Base-by-base conservation (phyloP, 2,888 invertebrate genomes). In the Phytoseiulus persimilis region DNA sequence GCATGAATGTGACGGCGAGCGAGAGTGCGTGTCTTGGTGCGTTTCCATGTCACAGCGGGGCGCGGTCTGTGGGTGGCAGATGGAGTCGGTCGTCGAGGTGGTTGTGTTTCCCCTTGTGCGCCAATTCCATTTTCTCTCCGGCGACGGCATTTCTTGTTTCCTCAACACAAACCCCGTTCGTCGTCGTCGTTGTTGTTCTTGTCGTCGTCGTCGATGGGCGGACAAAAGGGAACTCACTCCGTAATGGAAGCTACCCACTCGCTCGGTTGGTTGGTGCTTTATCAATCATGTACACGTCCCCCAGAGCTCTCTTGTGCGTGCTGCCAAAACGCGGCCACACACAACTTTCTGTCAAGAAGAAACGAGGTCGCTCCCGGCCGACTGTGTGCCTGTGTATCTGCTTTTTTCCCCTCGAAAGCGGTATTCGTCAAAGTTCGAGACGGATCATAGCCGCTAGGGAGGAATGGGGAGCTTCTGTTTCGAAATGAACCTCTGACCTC, bases 171-270 rank as follows among this genome's bases (percentile, higher is more conserved):
- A 65, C 65, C 65, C 65, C 65, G 65, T 65, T 65, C 18, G 65
- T 65, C 65, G 65, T 65, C 65, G 65, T 65, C 18, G 65, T 65
- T 65, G 11, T 65, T 65, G 65, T 65, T 23, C 11, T 65, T 23
- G 28, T 65, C 65, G 28, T 3, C 65, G 28, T 65, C 18, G 65
- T 65, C 65, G 65, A 65, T 23, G 65, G 28, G 65, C 65, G 65
- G 65, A 65, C 65, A 65, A 65, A 65, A 65, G 65, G 65, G 65
- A 28, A 65, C 65, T 65, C 65, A 23, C 28, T 65, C 65, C 65
- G 65, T 65, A 65, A 65, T 65, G 65, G 65, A 65, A 65, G 65
- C 65, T 65, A 65, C 65, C 65, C 65, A 65, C 65, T 65, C 65
- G 65, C 65, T 65, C 18, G 65, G 65, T 65, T 65, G 65, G 65